These are phyloP conservation scores for Pachliopta kotzebuea DNA, from an alignment of 2,888 invertebrate genomes.

Conservation along the genomic window DNA sequence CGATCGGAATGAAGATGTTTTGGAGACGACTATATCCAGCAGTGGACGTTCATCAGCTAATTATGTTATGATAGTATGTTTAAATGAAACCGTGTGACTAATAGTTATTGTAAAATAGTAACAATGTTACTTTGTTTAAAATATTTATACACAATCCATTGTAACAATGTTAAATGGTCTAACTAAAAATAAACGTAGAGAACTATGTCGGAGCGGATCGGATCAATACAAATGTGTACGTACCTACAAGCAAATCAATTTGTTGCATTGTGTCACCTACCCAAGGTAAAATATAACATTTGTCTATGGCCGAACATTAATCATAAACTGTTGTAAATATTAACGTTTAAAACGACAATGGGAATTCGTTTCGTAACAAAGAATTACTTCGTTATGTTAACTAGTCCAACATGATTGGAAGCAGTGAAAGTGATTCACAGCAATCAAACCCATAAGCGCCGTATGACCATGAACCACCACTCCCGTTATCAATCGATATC, in stretches of 20 bases:
- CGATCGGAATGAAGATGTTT: no score
- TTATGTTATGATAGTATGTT: no score
- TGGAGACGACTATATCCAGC: no score
- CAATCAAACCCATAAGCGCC: slow-evolving; percentile 27
- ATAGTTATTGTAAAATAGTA: no score
- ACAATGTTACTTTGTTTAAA: background rate
- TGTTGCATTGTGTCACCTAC: background rate
- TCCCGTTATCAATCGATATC: slow-evolving; percentile 35
- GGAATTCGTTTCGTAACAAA: slow-evolving; percentile 46
- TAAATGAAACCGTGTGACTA: no score
- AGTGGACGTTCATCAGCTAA: no score
- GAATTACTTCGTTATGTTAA: slow-evolving; percentile 38
- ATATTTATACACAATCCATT: background rate
- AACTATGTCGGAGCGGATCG: slow-evolving; percentile 1
- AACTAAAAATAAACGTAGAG: slow-evolving; percentile 5
- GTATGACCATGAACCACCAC: slow-evolving; percentile 39
- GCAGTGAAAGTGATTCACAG: slow-evolving; percentile 50
- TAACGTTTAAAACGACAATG: background rate
- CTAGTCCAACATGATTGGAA: slow-evolving; percentile 31
- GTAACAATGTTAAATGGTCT: background rate
- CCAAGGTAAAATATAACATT: background rate
- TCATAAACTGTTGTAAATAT: background rate
- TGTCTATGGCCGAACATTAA: slow-evolving; percentile 2
- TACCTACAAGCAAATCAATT: background rate
- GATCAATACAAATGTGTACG: slow-evolving; percentile 12